Percentiles rank a stretch among this genome's conserved stretches.
Conservation (phyloP, 2,113 vertebrate species). For the pig (Sus scrofa) region T2T-Sscrofa CM000827.6:57205001-57205500, state of each 20-base stretch:
- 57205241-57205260: not conserved
- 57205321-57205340: too few species aligned
- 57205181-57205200: not conserved
- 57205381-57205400: too few species aligned
- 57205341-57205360: too few species aligned
- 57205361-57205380: too few species aligned
- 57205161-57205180: not conserved
- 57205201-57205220: not conserved
- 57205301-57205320: too few species aligned
- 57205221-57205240: not conserved
- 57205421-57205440: too few species aligned
- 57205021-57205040: not conserved
- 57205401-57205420: too few species aligned
- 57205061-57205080: not conserved
- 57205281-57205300: too few species aligned
- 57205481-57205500: too few species aligned
- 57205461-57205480: too few species aligned
- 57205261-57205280: not conserved
- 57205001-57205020: not conserved
- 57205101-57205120: not conserved
- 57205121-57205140: not conserved
- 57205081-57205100: not conserved
- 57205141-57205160: not conserved
- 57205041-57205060: not conserved
- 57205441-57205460: too few species aligned